These are phyloP conservation scores for Aradus depressus DNA, from an alignment of 2,888 invertebrate genomes.

Conservation along the genomic window DNA sequence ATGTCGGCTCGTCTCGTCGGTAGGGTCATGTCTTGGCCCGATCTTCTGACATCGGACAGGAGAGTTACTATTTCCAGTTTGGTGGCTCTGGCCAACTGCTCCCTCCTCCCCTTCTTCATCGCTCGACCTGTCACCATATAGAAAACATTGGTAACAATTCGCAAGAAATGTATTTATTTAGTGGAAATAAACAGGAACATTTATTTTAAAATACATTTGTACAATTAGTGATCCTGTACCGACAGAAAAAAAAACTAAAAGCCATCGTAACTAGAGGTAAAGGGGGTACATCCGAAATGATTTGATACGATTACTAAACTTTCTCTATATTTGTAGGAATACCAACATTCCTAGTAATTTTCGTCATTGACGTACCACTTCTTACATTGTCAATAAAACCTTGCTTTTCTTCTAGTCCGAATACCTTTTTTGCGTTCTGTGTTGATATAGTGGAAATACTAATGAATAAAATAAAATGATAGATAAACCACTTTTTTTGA, in stretches of 20 bases:
- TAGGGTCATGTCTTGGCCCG: slow-evolving; percentile 21
- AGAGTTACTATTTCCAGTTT: not conserved
- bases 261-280: not conserved
- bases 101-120: slow-evolving; percentile 20
- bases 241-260: not conserved
- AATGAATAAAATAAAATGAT: too few relatives aligned
- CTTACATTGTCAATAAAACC: too few relatives aligned
- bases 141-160: not conserved
- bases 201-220: not conserved
- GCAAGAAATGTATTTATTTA: not conserved
- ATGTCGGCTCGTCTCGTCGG: slow-evolving; percentile 38
- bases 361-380: too few relatives aligned
- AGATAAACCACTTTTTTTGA: too few relatives aligned
- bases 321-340: too few relatives aligned
- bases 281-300: too few relatives aligned
- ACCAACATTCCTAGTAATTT: too few relatives aligned
- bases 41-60: slow-evolving; percentile 28
- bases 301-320: too few relatives aligned
- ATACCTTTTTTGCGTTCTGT: too few relatives aligned
- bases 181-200: not conserved
- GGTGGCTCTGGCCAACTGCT: slow-evolving; percentile 7
- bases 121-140: slow-evolving; percentile 14
- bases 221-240: too few relatives aligned
- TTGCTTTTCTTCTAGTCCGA: too few relatives aligned
- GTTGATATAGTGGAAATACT: too few relatives aligned